These are phyloP conservation scores for Sceloporus tristichus DNA, from an alignment of 2,113 vertebrate genomes.

Conservation along the genomic window DNA sequence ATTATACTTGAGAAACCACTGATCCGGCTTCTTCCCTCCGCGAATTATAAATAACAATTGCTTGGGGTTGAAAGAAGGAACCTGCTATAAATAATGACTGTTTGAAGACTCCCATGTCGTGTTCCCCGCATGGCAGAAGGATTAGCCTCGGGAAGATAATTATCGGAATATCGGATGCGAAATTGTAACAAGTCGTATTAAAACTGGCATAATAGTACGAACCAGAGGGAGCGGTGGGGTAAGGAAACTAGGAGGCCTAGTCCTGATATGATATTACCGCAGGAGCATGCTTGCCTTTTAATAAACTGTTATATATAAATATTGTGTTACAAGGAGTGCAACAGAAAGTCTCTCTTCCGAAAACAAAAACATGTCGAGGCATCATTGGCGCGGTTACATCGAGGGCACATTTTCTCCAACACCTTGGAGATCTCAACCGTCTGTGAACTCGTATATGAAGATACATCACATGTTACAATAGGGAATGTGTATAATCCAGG, in stretches of 20 bases:
- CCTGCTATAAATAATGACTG: slow-evolving; percentile 53
- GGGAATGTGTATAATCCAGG: too few relatives aligned
- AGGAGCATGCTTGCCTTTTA: slow-evolving; percentile 35
- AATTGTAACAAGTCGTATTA: slow-evolving; percentile 58
- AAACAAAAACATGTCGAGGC: background rate
- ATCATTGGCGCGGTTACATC: background rate
- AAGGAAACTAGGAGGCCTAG: slow-evolving; percentile 30
- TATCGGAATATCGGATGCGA: slow-evolving; percentile 59
- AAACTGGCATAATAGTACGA: slow-evolving; percentile 42
- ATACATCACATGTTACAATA: background rate
- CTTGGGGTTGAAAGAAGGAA: background rate
- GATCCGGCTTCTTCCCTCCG: background rate
- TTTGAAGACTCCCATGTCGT: slow-evolving; percentile 49
- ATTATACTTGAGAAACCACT: background rate
- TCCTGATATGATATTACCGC: background rate
- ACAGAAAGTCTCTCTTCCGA: slow-evolving; percentile 8
- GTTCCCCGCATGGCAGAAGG: slow-evolving; percentile 58
- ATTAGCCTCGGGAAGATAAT: slow-evolving; percentile 73
- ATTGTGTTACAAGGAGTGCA: background rate
- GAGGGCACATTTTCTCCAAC: background rate
- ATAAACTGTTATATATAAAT: slow-evolving; percentile 29
- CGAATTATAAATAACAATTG: slow-evolving; percentile 35
- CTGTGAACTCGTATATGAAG: background rate
- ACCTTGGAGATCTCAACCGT: too few relatives aligned
- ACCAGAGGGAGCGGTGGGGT: background rate